Evolutionary conservation across 2,113 vertebrate genomes (phyloP).

Genomic region (Trichomycterus rosablanca): DNA sequence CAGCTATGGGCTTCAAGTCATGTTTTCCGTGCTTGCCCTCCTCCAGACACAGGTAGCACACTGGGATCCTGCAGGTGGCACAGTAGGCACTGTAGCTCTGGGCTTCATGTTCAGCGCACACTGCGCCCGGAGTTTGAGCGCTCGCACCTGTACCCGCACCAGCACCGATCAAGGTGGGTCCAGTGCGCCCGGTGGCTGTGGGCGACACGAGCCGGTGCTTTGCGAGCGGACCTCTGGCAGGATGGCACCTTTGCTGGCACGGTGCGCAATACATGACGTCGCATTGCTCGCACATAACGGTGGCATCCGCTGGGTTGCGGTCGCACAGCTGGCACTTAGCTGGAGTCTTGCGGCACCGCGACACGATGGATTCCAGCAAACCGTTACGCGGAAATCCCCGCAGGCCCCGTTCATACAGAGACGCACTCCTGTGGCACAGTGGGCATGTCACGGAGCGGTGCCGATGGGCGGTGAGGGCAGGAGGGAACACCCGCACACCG

Average conservation of each 20-base stretch:
- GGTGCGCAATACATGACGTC: conserved; percentile 86
- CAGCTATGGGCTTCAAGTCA: conserved; percentile 82
- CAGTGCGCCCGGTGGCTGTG: conserved; percentile 40
- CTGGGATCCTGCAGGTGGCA: conserved; percentile 78
- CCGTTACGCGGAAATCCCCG: conserved; percentile 90
- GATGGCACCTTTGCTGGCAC: conserved; percentile 92
- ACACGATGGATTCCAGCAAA: conserved; percentile 86
- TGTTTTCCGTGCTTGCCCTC: conserved; percentile 85
- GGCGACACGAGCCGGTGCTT: conserved; percentile 85
- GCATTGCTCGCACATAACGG: conserved; percentile 84
- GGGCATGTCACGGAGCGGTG: conserved; percentile 89
- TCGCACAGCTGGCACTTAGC: conserved; percentile 74
- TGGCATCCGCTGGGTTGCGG: conserved; percentile 72
- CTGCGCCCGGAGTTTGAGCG: conserved; percentile 66
- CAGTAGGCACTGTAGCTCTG: conserved; percentile 94
- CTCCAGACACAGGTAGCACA: conserved; percentile 87
- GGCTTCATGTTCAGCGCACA: conserved; percentile 88
- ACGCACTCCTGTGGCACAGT: conserved; percentile 92
- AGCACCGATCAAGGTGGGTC: conserved; percentile 64
- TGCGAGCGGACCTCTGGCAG: conserved; percentile 87
- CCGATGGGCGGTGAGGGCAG: conserved; percentile 56
- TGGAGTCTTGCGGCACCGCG: conserved; percentile 71
- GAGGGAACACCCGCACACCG: conserved; percentile 85
- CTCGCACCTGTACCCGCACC: conserved; percentile 48
- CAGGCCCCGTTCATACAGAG: conserved; percentile 86